phyloP scores from a whole-genome alignment of 37 sponge, comb jelly and placozoan species.

The Chondrilla cf. caribensis region DNA sequence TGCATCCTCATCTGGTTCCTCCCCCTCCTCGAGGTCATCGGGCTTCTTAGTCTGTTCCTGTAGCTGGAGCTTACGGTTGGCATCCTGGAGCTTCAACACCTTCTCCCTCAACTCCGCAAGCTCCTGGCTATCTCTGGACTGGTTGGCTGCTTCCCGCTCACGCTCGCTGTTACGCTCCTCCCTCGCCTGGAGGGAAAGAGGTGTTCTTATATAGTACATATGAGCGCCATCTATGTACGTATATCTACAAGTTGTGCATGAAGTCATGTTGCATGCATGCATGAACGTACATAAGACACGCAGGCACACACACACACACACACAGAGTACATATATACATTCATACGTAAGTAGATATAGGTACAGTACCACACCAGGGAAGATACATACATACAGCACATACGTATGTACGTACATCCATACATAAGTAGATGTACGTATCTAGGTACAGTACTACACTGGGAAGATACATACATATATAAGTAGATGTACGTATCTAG shows the following conservation, averaged over 20 bases:
- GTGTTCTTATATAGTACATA: too few species aligned
- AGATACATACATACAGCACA: background rate
- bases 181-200: constrained; percentile 10
- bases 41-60: background rate
- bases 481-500: too few species aligned
- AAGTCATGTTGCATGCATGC: too few species aligned
- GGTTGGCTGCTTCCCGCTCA: background rate
- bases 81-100: background rate
- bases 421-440: too few species aligned
- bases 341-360: too few species aligned
- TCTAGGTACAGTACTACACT: background rate
- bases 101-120: constrained; percentile 1
- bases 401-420: too few species aligned
- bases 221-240: too few species aligned
- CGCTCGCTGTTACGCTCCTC: constrained; percentile 13
- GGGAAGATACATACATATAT: too few species aligned
- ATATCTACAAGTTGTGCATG: too few species aligned
- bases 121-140: background rate
- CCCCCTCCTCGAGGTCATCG: background rate
- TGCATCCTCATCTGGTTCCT: constrained; percentile 16
- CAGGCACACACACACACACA: too few species aligned
- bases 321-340: too few species aligned
- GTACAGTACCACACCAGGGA: background rate
- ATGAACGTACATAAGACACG: too few species aligned
- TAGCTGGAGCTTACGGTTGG: background rate